Evolutionary conservation across 2,797 vertebrate species (phyloP).

Genomic region (Leptatherina wallacei): DNA sequence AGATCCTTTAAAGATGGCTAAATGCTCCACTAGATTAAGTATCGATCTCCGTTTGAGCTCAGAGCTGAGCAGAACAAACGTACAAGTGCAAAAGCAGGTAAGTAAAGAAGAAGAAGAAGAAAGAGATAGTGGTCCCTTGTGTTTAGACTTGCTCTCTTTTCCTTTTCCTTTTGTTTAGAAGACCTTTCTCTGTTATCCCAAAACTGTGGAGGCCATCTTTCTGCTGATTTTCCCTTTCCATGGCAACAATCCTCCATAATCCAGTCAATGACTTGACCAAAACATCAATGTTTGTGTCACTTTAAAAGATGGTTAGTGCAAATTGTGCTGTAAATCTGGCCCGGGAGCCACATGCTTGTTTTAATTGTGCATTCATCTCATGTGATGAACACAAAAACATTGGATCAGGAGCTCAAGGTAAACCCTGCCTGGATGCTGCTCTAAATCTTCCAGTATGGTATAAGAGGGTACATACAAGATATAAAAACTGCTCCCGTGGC

Average conservation of each 20-base stretch:
- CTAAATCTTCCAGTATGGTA: conserved; percentile 36
- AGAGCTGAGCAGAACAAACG: conserved; percentile 33
- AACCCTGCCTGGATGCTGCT: conserved; percentile 36
- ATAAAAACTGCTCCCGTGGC: conserved; percentile 21
- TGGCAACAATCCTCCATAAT: conserved; percentile 40
- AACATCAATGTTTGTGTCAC: conserved; percentile 42
- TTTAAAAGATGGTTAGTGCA: conserved; percentile 19
- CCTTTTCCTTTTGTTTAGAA: conserved; percentile 1
- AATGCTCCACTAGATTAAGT: conserved; percentile 60
- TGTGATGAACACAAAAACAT: conserved; percentile 11
- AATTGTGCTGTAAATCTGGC: conserved; percentile 35
- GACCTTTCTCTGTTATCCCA: conserved; percentile 9
- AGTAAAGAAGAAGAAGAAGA: conserved; percentile 10
- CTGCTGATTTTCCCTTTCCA: background rate
- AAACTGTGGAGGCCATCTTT: conserved; percentile 10
- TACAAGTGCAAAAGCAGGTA: conserved; percentile 2
- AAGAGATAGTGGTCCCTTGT: background rate
- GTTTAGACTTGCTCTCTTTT: conserved; percentile 28
- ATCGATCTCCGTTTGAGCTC: conserved; percentile 49
- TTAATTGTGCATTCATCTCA: conserved; percentile 34
- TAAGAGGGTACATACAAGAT: conserved; percentile 2
- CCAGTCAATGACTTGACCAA: conserved; percentile 42
- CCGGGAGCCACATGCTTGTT: conserved; percentile 13
- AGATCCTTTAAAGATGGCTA: conserved; percentile 36
- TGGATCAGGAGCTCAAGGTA: conserved; percentile 34